Conservation (phyloP, 1,140 invertebrate species). For the Luehdorfia chinensis region DNA sequence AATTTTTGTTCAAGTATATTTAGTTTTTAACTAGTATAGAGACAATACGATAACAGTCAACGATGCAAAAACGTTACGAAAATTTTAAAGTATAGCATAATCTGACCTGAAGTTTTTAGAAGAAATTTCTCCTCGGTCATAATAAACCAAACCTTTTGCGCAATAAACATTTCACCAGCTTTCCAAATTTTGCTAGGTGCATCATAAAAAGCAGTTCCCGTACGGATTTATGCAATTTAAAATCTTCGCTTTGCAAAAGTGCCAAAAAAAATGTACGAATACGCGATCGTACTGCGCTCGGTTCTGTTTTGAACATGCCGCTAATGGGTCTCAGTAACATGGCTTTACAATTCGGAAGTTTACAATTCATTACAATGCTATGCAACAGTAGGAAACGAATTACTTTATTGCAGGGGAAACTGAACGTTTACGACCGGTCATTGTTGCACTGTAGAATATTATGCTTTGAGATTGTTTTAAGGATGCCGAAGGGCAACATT, state of each 20-base stretch:
- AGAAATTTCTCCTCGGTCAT: slow-evolving; percentile 39
- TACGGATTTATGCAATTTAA: slow-evolving; percentile 34
- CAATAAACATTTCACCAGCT: slow-evolving; percentile 55
- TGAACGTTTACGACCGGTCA: slow-evolving; percentile 43
- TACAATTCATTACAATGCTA: slow-evolving; percentile 55
- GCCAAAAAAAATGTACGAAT: too few relatives aligned
- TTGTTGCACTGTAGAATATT: slow-evolving; percentile 38
- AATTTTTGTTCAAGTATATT: too few relatives aligned
- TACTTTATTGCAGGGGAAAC: slow-evolving; percentile 56
- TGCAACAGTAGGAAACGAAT: slow-evolving; percentile 61
- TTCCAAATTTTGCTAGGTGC: slow-evolving; percentile 22
- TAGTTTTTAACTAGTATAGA: too few relatives aligned
- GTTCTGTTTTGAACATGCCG: slow-evolving; percentile 34
- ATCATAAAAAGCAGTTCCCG: slow-evolving; percentile 32
- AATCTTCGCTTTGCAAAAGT: slow-evolving; percentile 36
- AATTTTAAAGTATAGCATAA: slow-evolving; percentile 18
- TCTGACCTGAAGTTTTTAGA: slow-evolving; percentile 25
- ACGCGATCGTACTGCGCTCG: too few relatives aligned
- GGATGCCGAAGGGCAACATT: slow-evolving; percentile 28
- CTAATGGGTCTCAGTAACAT: slow-evolving; percentile 42
- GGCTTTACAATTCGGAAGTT: slow-evolving; percentile 58
- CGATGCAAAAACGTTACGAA: too few relatives aligned
- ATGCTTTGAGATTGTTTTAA: slow-evolving; percentile 39
- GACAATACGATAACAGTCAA: too few relatives aligned
- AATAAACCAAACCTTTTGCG: slow-evolving; percentile 35